phyloP scores from a whole-genome alignment of 2,113 vertebrate genomes.

The Cervus canadensis region DNA sequence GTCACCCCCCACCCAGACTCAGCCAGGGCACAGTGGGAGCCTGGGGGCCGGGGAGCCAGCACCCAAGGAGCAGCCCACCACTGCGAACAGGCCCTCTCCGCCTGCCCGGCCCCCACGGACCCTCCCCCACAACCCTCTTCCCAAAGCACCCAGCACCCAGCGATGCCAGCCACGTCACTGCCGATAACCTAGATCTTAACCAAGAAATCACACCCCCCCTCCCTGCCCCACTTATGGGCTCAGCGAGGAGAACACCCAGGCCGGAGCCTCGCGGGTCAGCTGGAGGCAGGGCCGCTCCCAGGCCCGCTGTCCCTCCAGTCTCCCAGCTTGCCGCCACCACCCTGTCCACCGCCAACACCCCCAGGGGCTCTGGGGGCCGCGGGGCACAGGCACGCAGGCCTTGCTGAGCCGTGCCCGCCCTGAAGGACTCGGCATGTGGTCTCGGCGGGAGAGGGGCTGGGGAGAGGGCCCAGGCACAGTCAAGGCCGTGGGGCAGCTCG shows the following conservation, averaged over 20 bases:
- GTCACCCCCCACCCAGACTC: rapidly evolving
- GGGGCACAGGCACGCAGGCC: background rate
- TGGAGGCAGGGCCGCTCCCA: background rate
- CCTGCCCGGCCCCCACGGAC: background rate
- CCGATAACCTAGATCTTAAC: slow-evolving; percentile 71
- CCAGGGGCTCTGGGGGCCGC: rapidly evolving
- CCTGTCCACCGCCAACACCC: background rate
- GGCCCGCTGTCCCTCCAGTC: rapidly evolving
- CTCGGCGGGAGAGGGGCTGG: background rate
- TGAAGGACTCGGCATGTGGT: rapidly evolving
- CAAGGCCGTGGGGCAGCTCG: rapidly evolving
- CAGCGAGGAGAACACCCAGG: background rate
- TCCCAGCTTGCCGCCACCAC: background rate
- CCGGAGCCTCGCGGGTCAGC: rapidly evolving
- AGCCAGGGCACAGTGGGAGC: background rate
- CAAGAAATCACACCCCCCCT: slow-evolving; percentile 38
- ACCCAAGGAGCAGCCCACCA: background rate
- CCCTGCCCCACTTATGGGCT: slow-evolving; percentile 63
- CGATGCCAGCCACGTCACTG: background rate
- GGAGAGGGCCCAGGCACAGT: no score
- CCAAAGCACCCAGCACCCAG: background rate
- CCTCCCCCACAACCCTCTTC: background rate
- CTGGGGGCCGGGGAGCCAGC: rapidly evolving
- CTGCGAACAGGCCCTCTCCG: background rate
- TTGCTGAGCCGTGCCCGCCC: background rate